Evolutionary conservation across 2,888 invertebrate genomes (phyloP).

Genomic region (Chaitophorus viminalis): DNA sequence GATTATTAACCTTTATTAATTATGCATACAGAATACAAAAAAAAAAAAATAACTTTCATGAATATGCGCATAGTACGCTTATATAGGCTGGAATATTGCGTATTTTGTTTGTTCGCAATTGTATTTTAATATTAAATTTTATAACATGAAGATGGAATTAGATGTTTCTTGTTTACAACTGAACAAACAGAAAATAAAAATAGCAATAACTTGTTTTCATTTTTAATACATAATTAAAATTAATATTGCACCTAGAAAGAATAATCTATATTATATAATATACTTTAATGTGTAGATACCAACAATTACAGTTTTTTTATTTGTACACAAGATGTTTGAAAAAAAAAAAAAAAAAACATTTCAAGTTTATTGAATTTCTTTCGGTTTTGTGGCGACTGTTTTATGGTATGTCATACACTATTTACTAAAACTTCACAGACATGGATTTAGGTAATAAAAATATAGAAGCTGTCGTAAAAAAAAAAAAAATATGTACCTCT

Average conservation of each 20-base stretch:
- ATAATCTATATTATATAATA: neutral
- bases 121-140: neutral
- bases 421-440: constrained; percentile 23
- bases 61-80: too few relatives aligned
- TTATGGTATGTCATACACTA: neutral
- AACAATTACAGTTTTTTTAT: too few relatives aligned
- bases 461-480: neutral
- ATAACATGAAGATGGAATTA: neutral
- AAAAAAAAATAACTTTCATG: too few relatives aligned
- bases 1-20: neutral
- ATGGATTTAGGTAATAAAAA: constrained; percentile 1
- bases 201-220: neutral
- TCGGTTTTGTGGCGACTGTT: neutral
- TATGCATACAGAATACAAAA: neutral
- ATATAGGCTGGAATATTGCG: neutral
- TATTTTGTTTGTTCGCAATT: neutral
- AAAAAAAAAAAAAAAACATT: constrained; percentile 7
- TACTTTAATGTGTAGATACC: neutral
- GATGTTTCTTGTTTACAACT: neutral
- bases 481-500: constrained; percentile 3
- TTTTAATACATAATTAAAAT: neutral
- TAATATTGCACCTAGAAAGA: neutral
- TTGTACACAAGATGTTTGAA: neutral
- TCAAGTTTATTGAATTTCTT: neutral
- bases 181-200: neutral